A percentile compares a stretch with the other conserved stretches of the same genome.
phyloP scores from a whole-genome alignment of 1,140 invertebrate species.

The Campoletis sonorensis region DNA sequence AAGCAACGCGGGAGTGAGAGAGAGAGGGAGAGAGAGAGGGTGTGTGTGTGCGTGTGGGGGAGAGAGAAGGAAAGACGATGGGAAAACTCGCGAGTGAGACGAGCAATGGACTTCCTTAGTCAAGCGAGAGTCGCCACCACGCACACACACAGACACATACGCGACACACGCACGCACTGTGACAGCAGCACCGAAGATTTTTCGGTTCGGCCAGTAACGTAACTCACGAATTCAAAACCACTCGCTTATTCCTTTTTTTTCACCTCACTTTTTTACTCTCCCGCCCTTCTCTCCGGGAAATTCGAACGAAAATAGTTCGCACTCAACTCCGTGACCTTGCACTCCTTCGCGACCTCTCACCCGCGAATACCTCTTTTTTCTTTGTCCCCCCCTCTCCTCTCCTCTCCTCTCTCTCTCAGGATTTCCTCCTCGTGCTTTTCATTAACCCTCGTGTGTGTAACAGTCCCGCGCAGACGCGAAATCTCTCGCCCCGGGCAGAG shows the following conservation, averaged over 20 bases:
- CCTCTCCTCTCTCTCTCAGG: too few species aligned
- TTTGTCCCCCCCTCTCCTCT: too few species aligned
- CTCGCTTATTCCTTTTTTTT: neutral
- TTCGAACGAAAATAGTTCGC: too few species aligned
- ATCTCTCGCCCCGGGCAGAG: too few species aligned
- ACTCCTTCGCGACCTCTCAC: too few species aligned
- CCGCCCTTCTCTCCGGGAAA: neutral
- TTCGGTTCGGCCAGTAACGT: neutral
- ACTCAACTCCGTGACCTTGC: too few species aligned
- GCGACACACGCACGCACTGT: constrained; percentile 44
- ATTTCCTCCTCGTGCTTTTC: too few species aligned
- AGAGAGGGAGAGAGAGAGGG: neutral
- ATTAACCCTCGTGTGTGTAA: too few species aligned
- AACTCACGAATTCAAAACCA: constrained; percentile 11
- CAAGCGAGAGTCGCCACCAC: constrained; percentile 70
- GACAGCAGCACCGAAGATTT: constrained; percentile 25
- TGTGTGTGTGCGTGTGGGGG: neutral
- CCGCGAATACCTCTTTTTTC: too few species aligned
- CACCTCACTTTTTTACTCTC: neutral
- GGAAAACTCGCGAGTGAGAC: neutral
- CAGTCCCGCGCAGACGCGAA: too few species aligned
- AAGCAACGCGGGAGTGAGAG: constrained; percentile 30
- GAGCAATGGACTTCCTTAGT: constrained; percentile 70
- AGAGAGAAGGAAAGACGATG: neutral
- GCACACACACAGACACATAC: constrained; percentile 43